Evolutionary conservation across 2,797 vertebrate genomes (phyloP), one percentile per base, ranked within the genome.

Genomic region (Serranus cabrilla): DNA sequence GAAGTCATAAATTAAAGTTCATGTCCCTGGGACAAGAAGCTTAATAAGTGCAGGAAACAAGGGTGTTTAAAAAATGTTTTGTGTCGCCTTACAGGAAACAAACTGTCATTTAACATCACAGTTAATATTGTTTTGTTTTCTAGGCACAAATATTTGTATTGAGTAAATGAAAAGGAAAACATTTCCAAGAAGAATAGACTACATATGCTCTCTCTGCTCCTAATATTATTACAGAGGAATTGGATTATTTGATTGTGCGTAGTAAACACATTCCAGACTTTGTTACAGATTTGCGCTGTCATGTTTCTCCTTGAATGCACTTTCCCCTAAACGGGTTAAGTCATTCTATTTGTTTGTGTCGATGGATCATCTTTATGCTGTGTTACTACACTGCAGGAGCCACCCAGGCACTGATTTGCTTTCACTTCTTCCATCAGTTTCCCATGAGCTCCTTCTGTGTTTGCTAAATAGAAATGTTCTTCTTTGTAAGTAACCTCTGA

Each of bases 221-320:
- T 82, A 75, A 86, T 67, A 70, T 57, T 42, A 68, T 86, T 71
- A 82, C 52, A 75, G 42, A 58, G 10, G 11, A 78, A 85, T 70
- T 16, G 1, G 16, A 80, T 85, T 52, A 80, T 86, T 84, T 72
- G 45, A 86, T 87, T 81, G 74, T 31, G 54, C 12, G 8, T 74
- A 31, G 57, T 83, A 84, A 91, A 90, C 79, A 87, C 50, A 84
- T 85, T 83, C 68, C 74, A 86, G 77, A 80, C 76, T 83, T 82
- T 76, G 75, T 81, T 74, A 56, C 65, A 71, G 40, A 82, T 85
- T 66, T 72, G 23, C 72, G 31, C 34, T 81, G 76, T 81, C 73
- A 83, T 85, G 27, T 72, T 68, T 85, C 25, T 74, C 72, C 71
- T 71, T 34, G 58, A 69, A 31, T 55, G 58, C 59, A 75, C 74